Percentiles rank a stretch among this genome's conserved stretches.
Evolutionary conservation across 2,797 vertebrate species (phyloP).

Genomic region (Potorous gilbertii): DNA sequence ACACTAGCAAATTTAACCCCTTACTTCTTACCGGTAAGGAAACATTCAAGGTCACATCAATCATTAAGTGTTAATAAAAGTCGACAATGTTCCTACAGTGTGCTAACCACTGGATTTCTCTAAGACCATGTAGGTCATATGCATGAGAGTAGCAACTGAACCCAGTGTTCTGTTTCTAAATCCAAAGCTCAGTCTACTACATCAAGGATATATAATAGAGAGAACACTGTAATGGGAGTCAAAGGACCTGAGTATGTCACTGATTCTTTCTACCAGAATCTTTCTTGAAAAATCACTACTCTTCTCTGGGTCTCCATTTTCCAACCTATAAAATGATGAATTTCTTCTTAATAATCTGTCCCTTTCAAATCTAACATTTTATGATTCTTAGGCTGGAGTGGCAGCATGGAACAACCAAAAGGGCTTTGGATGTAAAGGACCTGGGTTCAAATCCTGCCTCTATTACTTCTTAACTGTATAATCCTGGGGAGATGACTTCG

Average conservation of each 20-base stretch:
- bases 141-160: neutral
- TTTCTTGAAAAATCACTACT: neutral
- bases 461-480: neutral
- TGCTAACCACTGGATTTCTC: neutral
- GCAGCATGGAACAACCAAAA: neutral
- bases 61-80: neutral
- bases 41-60: neutral
- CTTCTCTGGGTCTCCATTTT: neutral
- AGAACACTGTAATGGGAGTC: neutral
- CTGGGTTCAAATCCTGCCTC: neutral
- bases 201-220: neutral
- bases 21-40: neutral
- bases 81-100: neutral
- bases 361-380: neutral
- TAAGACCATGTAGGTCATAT: neutral
- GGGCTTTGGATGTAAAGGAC: neutral
- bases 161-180: neutral
- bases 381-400: neutral
- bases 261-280: neutral
- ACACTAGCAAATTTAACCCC: neutral
- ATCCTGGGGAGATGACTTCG: neutral
- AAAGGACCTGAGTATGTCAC: neutral
- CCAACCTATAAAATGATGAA: neutral
- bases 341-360: neutral
- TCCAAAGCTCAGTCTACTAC: neutral